Conservation (phyloP, 2,888 invertebrate genomes). For the Ligdia adustata region DNA sequence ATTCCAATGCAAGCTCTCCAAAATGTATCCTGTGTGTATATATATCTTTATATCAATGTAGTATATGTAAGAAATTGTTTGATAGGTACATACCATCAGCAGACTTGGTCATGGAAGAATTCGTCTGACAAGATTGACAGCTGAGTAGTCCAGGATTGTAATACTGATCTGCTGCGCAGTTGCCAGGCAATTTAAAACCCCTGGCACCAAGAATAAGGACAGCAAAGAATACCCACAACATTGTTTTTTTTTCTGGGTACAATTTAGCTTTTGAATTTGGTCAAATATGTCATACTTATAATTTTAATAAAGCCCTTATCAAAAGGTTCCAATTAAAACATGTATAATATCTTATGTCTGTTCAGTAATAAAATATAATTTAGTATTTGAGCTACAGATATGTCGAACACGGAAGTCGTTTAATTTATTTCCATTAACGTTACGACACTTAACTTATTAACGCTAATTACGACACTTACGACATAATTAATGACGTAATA, state of each 20-base stretch:
- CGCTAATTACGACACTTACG: slow-evolving; percentile 19
- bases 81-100: slow-evolving; percentile 58
- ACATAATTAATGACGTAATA: slow-evolving; percentile 24
- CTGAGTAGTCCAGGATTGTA: slow-evolving; percentile 59
- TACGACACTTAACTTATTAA: slow-evolving; percentile 5
- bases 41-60: not conserved
- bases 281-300: no score
- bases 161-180: slow-evolving; percentile 57
- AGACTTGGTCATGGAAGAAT: slow-evolving; percentile 61
- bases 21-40: no score
- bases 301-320: no score
- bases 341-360: no score
- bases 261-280: no score
- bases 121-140: slow-evolving; percentile 63
- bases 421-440: slow-evolving; percentile 4
- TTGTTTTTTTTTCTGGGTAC: no score
- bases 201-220: slow-evolving; percentile 22
- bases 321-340: no score
- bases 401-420: no score
- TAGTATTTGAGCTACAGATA: no score
- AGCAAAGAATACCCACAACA: slow-evolving; percentile 1
- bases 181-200: slow-evolving; percentile 48
- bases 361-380: no score
- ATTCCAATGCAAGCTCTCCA: no score
- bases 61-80: no score